phyloP scores from a whole-genome alignment of 2,797 vertebrate genomes.

The Gallinago nigripennis region DNA sequence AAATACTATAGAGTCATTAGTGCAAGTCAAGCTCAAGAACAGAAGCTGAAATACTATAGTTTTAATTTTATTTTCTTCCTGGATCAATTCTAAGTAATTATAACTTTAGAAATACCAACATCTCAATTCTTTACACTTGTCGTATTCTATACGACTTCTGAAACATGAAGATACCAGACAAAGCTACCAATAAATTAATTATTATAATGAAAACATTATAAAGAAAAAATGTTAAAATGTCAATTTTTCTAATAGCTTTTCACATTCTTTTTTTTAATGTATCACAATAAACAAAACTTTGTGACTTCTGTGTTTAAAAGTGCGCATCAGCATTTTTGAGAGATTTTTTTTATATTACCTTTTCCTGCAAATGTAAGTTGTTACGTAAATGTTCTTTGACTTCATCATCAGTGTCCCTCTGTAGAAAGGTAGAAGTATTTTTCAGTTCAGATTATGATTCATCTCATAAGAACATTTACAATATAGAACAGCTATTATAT shows the following conservation, averaged over 20 bases:
- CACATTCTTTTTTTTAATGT: background rate
- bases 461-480: background rate
- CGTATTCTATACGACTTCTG: background rate
- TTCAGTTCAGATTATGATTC: background rate
- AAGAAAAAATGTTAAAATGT: background rate
- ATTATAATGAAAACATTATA: background rate
- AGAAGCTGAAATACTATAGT: background rate
- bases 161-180: background rate
- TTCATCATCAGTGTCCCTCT: slow-evolving; percentile 98
- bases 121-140: background rate
- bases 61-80: background rate
- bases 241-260: background rate
- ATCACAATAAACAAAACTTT: background rate
- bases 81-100: background rate
- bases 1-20: background rate
- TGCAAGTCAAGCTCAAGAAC: background rate
- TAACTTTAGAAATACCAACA: background rate
- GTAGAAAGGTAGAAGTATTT: slow-evolving; percentile 51
- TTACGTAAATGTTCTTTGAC: slow-evolving; percentile 93
- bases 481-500: background rate
- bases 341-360: slow-evolving; percentile 76
- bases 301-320: background rate
- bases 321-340: background rate
- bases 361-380: slow-evolving; percentile 94
- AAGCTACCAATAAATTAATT: background rate